These are phyloP conservation scores for Cerceris ruficornis DNA, from an alignment of 2,888 invertebrate species.

Conservation along the genomic window DNA sequence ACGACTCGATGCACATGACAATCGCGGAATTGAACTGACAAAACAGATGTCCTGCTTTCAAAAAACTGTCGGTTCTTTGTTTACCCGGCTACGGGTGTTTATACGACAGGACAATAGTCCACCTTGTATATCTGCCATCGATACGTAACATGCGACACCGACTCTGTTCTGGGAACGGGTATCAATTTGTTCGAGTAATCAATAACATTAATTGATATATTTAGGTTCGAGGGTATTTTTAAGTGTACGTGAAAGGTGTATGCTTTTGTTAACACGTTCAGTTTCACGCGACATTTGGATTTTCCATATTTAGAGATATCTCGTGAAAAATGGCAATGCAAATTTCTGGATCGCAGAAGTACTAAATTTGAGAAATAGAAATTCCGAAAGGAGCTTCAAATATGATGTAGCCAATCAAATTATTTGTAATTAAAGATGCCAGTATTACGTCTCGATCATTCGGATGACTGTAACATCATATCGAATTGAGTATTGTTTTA, in stretches of 20 bases:
- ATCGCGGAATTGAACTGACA: background rate
- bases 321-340: too few species aligned
- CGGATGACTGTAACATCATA: too few species aligned
- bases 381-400: too few species aligned
- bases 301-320: too few species aligned
- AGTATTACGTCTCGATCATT: too few species aligned
- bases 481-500: too few species aligned
- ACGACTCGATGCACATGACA: conserved; percentile 1
- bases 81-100: background rate
- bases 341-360: too few species aligned
- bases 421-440: too few species aligned
- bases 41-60: conserved; percentile 2
- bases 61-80: background rate
- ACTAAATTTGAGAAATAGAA: too few species aligned
- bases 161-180: background rate
- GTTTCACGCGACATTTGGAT: too few species aligned
- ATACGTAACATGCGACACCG: conserved; percentile 2
- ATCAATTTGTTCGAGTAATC: background rate
- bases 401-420: too few species aligned
- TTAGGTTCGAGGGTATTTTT: background rate
- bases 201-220: background rate
- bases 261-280: too few species aligned
- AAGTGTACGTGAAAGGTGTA: background rate
- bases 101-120: background rate
- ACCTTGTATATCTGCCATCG: background rate